Percentiles rank a stretch among this genome's conserved stretches.
These are phyloP conservation scores for Tyto alba DNA, from an alignment of 2,113 vertebrate genomes.

Conservation along the genomic window DNA sequence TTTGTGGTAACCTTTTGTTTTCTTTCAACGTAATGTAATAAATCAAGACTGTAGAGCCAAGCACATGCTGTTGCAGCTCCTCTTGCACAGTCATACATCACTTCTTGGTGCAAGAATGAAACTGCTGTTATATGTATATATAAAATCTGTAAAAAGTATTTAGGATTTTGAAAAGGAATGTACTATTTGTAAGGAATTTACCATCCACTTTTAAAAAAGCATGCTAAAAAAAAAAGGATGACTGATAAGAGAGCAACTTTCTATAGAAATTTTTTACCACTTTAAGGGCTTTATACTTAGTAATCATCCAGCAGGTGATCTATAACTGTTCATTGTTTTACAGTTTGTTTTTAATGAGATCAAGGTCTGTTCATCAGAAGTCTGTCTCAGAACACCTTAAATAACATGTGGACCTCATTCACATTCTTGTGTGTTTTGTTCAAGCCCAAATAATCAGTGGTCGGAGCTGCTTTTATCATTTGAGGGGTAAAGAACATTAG, in stretches of 20 bases:
- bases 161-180: background rate
- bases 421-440: background rate
- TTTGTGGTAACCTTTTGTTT: constrained; percentile 39
- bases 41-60: background rate
- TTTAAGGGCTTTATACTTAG: background rate
- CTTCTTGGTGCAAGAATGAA: background rate
- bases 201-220: background rate
- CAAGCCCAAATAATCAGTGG: background rate
- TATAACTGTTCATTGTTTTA: background rate
- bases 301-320: background rate
- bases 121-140: background rate
- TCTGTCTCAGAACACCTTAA: background rate
- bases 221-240: background rate
- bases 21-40: constrained; percentile 1
- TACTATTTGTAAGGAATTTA: background rate
- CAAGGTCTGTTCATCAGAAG: background rate
- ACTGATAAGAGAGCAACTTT: background rate
- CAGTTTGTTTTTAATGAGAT: background rate
- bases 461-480: background rate
- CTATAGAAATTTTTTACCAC: background rate
- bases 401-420: background rate
- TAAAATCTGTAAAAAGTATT: background rate
- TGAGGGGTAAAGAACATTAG: background rate
- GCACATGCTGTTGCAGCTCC: background rate
- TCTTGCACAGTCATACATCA: background rate